These are phyloP conservation scores for Drosophila tanythrix DNA, from an alignment of 2,888 invertebrate species.

Conservation along the genomic window DNA sequence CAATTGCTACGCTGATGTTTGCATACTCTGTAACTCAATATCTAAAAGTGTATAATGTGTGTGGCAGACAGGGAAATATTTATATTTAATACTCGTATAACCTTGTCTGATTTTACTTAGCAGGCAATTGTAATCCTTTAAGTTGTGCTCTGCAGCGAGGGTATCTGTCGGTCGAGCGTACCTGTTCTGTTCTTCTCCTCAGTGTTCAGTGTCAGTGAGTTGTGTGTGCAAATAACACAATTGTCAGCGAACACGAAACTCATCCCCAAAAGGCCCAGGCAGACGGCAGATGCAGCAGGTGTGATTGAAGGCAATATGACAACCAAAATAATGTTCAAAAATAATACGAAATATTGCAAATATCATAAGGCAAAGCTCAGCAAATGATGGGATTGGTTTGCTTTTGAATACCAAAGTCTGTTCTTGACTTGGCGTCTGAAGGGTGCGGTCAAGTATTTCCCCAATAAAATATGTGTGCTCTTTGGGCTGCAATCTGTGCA, in stretches of 20 bases:
- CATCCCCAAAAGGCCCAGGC: constrained; percentile 2
- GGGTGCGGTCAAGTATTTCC: constrained; percentile 71
- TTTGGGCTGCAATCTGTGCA: constrained; percentile 1
- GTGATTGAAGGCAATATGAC: constrained; percentile 57
- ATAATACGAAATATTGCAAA: constrained; percentile 45
- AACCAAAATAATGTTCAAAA: constrained; percentile 14
- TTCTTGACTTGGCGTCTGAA: constrained; percentile 61
- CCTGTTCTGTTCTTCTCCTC: not conserved
- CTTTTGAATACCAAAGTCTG: constrained; percentile 5
- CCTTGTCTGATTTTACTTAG: not conserved
- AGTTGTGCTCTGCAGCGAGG: not conserved
- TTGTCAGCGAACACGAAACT: constrained; percentile 43
- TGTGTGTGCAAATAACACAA: constrained; percentile 49
- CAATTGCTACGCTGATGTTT: not conserved
- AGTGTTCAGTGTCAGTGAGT: not conserved
- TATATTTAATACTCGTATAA: not conserved
- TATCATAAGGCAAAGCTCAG: constrained; percentile 53
- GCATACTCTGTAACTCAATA: not conserved
- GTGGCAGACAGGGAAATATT: not conserved
- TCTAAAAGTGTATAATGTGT: not conserved
- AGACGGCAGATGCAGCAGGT: constrained; percentile 51
- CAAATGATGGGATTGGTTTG: constrained; percentile 47
- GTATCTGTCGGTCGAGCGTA: not conserved
- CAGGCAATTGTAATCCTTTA: not conserved
- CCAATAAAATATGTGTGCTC: constrained; percentile 48